phyloP scores from a whole-genome alignment of 2,797 vertebrate species.

The Oryzias sinensis region DNA sequence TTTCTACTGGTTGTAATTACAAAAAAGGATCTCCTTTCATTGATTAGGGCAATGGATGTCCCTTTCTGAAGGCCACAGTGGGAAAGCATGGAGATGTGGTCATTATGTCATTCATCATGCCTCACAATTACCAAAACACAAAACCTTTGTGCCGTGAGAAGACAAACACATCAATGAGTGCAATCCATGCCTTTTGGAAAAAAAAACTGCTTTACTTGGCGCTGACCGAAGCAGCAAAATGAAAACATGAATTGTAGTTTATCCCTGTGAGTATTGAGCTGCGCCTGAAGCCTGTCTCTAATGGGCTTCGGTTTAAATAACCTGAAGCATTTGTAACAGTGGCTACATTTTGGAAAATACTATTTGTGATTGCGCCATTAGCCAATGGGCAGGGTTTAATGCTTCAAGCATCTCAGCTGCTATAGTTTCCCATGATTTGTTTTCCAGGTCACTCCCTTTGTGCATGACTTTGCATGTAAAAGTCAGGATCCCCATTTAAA shows the following conservation, averaged over 20 bases:
- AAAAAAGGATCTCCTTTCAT: conserved; percentile 76
- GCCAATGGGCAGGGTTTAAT: conserved; percentile 60
- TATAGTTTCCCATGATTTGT: conserved; percentile 62
- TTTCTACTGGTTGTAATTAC: conserved; percentile 80
- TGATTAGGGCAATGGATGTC: conserved; percentile 66
- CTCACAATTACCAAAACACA: conserved; percentile 28
- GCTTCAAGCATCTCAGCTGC: conserved; percentile 53
- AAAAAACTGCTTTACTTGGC: conserved; percentile 49
- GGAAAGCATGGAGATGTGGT: conserved; percentile 60
- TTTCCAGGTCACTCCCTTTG: conserved; percentile 61
- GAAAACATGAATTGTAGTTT: conserved; percentile 67
- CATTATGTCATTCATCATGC: conserved; percentile 37
- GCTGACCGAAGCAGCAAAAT: conserved; percentile 55
- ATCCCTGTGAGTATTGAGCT: conserved; percentile 56
- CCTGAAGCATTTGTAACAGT: conserved; percentile 64
- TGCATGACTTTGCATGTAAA: conserved; percentile 67
- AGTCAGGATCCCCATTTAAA: conserved; percentile 58
- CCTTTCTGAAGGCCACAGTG: conserved; percentile 64
- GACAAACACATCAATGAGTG: conserved; percentile 28
- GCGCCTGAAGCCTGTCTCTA: conserved; percentile 60
- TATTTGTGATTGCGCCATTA: conserved; percentile 74
- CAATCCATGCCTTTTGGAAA: conserved; percentile 26
- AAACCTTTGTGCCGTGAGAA: conserved; percentile 26
- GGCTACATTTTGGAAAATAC: conserved; percentile 68
- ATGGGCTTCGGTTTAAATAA: conserved; percentile 70